Evolutionary conservation across 2,888 invertebrate genomes (phyloP).

Genomic region (Euclidia mi): DNA sequence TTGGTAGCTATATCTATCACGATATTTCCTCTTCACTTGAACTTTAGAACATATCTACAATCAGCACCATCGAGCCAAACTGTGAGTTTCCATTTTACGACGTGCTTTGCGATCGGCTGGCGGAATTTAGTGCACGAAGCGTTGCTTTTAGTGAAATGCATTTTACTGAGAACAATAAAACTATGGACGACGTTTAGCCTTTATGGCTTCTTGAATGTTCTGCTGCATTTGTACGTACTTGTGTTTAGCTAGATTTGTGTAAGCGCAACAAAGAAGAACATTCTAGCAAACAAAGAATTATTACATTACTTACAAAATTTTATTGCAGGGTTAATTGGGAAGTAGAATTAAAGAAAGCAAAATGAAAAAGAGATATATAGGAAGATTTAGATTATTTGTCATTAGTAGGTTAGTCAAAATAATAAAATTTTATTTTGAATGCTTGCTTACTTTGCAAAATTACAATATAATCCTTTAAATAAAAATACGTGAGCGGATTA

Average conservation of each 20-base stretch:
- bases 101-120: slow-evolving; percentile 12
- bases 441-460: too few species aligned
- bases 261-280: too few species aligned
- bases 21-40: slow-evolving; percentile 2
- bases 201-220: slow-evolving; percentile 10
- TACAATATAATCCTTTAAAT: too few species aligned
- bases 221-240: neutral
- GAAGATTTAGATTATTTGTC: too few species aligned
- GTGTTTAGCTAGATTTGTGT: neutral
- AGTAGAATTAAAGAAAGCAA: too few species aligned
- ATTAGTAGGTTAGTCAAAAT: too few species aligned
- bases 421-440: too few species aligned
- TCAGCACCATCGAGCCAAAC: slow-evolving; percentile 6
- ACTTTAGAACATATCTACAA: slow-evolving; percentile 4
- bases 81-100: slow-evolving; percentile 19
- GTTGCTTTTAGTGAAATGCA: slow-evolving; percentile 22
- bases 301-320: too few species aligned
- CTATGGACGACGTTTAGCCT: slow-evolving; percentile 1
- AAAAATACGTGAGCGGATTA: too few species aligned
- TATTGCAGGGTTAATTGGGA: neutral
- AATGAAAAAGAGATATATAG: too few species aligned
- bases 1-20: neutral
- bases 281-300: neutral
- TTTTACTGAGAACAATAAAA: slow-evolving; percentile 22
- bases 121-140: slow-evolving; percentile 22